phyloP scores from a whole-genome alignment of 2,888 invertebrate species.

The Drosophila incognita region DNA sequence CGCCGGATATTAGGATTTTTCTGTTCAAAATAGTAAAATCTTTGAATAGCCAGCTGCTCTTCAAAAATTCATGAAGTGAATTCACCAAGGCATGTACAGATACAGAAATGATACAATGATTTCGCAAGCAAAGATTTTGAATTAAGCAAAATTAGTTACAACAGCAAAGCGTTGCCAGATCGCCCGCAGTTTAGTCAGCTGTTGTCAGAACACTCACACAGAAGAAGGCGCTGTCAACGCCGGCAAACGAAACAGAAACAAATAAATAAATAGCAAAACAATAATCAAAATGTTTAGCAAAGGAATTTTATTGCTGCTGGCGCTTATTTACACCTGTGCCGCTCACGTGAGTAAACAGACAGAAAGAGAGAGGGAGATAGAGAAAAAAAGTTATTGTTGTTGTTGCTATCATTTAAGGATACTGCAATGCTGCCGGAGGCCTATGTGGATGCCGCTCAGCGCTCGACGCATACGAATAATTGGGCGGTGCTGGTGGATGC shows the following conservation, averaged over 20 bases:
- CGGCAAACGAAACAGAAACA: constrained; percentile 27
- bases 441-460: constrained; percentile 81
- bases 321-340: constrained; percentile 11
- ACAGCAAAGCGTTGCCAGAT: constrained; percentile 20
- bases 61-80: not conserved
- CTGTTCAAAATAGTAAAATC: not conserved
- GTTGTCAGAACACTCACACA: constrained; percentile 9
- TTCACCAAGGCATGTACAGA: not conserved
- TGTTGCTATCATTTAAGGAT: constrained; percentile 22
- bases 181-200: constrained; percentile 28
- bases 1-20: not conserved
- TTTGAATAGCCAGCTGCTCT: not conserved
- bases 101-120: not conserved
- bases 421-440: constrained; percentile 74
- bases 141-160: not conserved
- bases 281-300: constrained; percentile 34
- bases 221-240: constrained; percentile 10
- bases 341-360: constrained; percentile 29
- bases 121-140: not conserved
- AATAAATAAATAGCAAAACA: constrained; percentile 8
- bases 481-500: constrained; percentile 99
- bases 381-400: not conserved
- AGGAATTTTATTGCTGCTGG: constrained; percentile 14
- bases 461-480: constrained; percentile 94
- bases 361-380: not conserved